These are phyloP conservation scores for Spongilla lacustris DNA, from an alignment of 37 sponge, comb jelly and placozoan genomes.

Conservation along the genomic window DNA sequence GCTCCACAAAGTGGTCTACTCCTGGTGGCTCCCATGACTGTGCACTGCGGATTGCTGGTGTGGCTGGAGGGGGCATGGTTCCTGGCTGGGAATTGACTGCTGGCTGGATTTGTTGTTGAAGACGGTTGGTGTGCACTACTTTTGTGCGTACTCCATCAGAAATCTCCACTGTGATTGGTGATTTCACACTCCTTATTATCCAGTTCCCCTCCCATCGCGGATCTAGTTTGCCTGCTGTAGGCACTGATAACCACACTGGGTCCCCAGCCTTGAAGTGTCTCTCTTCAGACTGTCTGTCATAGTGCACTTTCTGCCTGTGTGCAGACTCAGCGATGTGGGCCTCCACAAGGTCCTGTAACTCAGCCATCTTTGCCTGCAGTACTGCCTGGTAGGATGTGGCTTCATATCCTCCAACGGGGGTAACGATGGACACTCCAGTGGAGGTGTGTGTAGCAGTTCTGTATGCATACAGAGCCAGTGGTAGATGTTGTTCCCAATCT, in stretches of 20 bases:
- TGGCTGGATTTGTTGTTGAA: too few relatives aligned
- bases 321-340: constrained; percentile 1
- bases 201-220: constrained; percentile 70
- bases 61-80: too few relatives aligned
- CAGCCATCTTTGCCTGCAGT: constrained; percentile 22
- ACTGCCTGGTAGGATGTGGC: constrained; percentile 17
- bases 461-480: constrained; percentile 40
- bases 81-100: too few relatives aligned
- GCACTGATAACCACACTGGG: constrained; percentile 64
- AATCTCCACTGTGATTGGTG: constrained; percentile 21
- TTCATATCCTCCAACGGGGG: background rate
- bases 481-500: constrained; percentile 54
- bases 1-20: too few relatives aligned
- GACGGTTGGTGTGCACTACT: constrained; percentile 34
- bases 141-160: constrained; percentile 24
- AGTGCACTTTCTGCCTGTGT: constrained; percentile 23
- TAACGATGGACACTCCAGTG: constrained; percentile 2
- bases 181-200: constrained; percentile 13
- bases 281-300: constrained; percentile 13
- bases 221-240: constrained; percentile 69
- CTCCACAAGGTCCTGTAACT: constrained; percentile 52
- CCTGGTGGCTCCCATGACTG: too few relatives aligned
- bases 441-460: constrained; percentile 40
- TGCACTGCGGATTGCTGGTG: too few relatives aligned
- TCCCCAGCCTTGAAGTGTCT: constrained; percentile 39